These are phyloP conservation scores for Amphipyra tragopoginis DNA, from an alignment of 2,888 invertebrate genomes.

Conservation along the genomic window DNA sequence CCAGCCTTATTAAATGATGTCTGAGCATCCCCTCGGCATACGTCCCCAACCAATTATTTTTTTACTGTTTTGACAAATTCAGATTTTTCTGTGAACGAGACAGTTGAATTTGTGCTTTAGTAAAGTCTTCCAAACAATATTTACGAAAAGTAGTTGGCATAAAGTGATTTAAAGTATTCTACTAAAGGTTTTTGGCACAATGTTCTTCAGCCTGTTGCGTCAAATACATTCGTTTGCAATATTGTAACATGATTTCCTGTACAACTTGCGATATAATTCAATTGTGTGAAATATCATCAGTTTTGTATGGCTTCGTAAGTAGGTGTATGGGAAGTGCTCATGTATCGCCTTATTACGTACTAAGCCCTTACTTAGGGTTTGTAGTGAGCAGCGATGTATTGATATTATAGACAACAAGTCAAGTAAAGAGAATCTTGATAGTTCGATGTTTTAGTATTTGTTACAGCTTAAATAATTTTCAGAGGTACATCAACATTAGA, in stretches of 20 bases:
- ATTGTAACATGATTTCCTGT: constrained; percentile 38
- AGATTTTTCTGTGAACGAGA: too few relatives aligned
- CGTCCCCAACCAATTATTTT: too few relatives aligned
- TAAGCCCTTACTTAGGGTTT: constrained; percentile 25
- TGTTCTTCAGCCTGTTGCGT: not conserved
- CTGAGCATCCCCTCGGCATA: too few relatives aligned
- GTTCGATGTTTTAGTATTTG: too few relatives aligned
- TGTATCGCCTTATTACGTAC: constrained; percentile 34
- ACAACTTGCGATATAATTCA: constrained; percentile 41
- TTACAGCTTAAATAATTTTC: too few relatives aligned
- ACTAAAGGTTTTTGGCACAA: not conserved
- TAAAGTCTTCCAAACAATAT: too few relatives aligned
- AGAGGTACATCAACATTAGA: too few relatives aligned
- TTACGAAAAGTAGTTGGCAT: not conserved
- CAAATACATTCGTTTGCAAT: not conserved
- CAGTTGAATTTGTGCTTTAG: too few relatives aligned
- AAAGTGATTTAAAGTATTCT: not conserved
- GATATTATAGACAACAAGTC: not conserved
- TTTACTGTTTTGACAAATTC: too few relatives aligned
- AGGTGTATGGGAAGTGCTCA: constrained; percentile 43
- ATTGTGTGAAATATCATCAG: constrained; percentile 49
- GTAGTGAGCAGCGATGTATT: not conserved
- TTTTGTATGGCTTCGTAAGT: constrained; percentile 44
- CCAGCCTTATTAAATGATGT: too few relatives aligned
- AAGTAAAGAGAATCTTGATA: too few relatives aligned